These are phyloP conservation scores for Copidosoma aretas DNA, from an alignment of 2,888 invertebrate species.

Conservation along the genomic window DNA sequence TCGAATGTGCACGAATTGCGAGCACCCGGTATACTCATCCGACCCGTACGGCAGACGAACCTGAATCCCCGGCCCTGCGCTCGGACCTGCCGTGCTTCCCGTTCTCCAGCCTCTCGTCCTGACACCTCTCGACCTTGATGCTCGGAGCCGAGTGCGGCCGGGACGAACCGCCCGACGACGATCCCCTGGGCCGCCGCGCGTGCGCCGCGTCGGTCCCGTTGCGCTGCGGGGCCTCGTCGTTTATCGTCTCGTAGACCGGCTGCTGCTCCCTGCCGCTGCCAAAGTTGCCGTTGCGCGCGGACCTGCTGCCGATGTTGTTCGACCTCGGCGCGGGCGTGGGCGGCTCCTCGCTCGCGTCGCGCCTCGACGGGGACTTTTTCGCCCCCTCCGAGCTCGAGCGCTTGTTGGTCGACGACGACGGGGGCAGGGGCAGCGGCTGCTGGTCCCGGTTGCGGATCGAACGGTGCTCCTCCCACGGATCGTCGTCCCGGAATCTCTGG, in stretches of 20 bases:
- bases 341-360: neutral
- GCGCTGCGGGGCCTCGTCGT: slow-evolving; percentile 7
- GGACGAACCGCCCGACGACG: slow-evolving; percentile 37
- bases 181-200: neutral
- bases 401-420: neutral
- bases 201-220: neutral
- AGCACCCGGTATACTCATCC: no score
- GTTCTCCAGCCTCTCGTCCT: slow-evolving; percentile 47
- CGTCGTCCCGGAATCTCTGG: slow-evolving; percentile 26
- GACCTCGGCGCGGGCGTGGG: no score
- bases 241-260: slow-evolving; percentile 27
- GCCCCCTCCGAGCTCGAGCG: slow-evolving; percentile 30
- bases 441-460: slow-evolving; percentile 1
- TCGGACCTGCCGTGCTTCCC: neutral
- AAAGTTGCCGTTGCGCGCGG: neutral
- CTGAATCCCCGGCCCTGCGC: no score
- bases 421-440: neutral
- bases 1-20: no score
- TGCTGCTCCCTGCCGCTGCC: slow-evolving; percentile 7
- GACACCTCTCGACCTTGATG: slow-evolving; percentile 48
- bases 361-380: slow-evolving; percentile 16
- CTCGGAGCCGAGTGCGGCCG: slow-evolving; percentile 57
- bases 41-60: no score
- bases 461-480: slow-evolving; percentile 17
- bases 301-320: neutral